Evolutionary conservation across 2,797 vertebrate species (phyloP).

Genomic region (Hyperoplus lanceolatus): DNA sequence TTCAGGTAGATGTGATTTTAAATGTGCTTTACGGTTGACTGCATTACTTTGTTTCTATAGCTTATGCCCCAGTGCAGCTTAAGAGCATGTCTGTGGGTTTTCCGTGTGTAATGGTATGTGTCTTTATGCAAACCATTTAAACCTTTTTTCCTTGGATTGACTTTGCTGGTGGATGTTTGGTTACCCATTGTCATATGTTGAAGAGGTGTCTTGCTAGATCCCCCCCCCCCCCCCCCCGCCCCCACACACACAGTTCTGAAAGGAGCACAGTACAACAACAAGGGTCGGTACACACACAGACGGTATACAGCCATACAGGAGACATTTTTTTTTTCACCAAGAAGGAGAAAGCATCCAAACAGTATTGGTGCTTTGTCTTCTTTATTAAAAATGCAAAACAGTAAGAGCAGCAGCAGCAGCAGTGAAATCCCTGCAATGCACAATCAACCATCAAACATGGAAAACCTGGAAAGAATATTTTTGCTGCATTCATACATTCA

Average conservation of each 20-base stretch:
- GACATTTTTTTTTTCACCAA: slow-evolving; percentile 31
- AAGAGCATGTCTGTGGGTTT: background rate
- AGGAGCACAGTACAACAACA: background rate
- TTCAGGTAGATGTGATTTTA: too few species aligned
- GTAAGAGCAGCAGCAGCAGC: slow-evolving; percentile 33
- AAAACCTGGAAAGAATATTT: background rate
- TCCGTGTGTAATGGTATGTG: background rate
- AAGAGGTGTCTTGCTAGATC: too few species aligned
- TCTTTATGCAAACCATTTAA: background rate
- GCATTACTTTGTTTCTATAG: background rate
- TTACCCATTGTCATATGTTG: background rate
- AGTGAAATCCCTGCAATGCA: slow-evolving; percentile 36
- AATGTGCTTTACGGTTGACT: background rate
- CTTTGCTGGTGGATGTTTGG: background rate
- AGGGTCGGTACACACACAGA: background rate
- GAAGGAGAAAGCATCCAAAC: slow-evolving; percentile 44
- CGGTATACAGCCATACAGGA: slow-evolving; percentile 26
- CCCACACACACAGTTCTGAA: background rate
- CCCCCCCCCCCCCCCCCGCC: too few species aligned
- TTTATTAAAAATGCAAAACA: slow-evolving; percentile 61
- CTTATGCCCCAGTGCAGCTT: background rate
- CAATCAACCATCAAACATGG: background rate
- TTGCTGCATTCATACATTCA: background rate
- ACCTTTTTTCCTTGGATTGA: too few species aligned
- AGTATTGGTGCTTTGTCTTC: slow-evolving; percentile 54